A percentile compares a stretch with the other conserved stretches of the same genome.
Evolutionary conservation across 2,797 vertebrate genomes (phyloP).

Genomic region (Lophotriccus pileatus): DNA sequence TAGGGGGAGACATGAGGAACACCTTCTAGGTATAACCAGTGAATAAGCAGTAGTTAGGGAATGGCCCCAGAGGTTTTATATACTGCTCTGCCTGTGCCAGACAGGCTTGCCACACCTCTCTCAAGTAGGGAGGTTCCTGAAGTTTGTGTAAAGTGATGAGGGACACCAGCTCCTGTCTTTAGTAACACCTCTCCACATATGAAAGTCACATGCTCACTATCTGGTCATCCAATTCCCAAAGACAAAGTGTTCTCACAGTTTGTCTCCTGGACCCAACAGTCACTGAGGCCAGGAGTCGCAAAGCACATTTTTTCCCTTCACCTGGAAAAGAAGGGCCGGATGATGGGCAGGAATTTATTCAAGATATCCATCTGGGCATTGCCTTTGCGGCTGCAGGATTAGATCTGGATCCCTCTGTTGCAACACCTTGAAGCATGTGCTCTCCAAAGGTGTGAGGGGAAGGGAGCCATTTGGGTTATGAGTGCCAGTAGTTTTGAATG

Average conservation of each 20-base stretch:
- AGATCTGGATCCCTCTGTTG: background rate
- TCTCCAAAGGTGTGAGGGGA: accelerated
- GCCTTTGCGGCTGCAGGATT: background rate
- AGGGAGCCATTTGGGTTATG: background rate
- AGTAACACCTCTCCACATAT: background rate
- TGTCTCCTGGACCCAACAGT: background rate
- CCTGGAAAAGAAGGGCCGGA: background rate
- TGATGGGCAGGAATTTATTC: background rate
- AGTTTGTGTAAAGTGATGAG: background rate
- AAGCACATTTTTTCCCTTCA: background rate
- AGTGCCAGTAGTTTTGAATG: background rate
- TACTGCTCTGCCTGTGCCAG: background rate
- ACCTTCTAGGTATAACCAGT: background rate
- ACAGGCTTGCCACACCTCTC: background rate
- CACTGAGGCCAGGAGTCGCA: background rate
- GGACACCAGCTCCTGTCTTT: background rate
- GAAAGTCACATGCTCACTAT: background rate
- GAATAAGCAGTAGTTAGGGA: background rate
- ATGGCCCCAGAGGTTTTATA: background rate
- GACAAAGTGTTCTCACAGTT: background rate
- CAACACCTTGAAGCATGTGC: background rate
- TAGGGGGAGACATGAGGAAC: background rate
- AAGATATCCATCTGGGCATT: background rate
- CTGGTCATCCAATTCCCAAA: background rate
- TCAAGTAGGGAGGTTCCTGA: background rate